These are phyloP conservation scores for Scaptodrosophila lebanonensis DNA, from an alignment of 1,140 invertebrate genomes.

Conservation along the genomic window DNA sequence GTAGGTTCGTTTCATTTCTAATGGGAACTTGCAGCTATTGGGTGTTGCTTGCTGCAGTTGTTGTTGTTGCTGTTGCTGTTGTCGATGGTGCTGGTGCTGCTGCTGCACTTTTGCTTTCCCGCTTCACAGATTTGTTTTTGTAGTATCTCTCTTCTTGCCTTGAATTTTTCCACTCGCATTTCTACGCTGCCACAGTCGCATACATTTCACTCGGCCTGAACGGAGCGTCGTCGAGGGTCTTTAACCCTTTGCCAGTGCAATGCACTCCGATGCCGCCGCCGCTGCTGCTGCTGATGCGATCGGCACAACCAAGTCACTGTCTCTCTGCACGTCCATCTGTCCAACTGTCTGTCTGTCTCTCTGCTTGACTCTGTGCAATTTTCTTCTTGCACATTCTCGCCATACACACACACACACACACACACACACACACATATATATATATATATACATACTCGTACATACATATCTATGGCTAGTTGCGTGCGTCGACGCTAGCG, in stretches of 20 bases:
- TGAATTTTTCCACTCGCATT: conserved; percentile 68
- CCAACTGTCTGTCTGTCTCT: not conserved
- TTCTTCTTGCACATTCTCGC: conserved; percentile 57
- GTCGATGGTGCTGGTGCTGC: conserved; percentile 29
- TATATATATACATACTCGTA: conserved; percentile 12
- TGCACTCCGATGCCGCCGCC: conserved; percentile 50
- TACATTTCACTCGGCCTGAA: conserved; percentile 7
- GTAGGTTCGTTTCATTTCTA: conserved; percentile 58
- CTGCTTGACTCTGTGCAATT: conserved; percentile 48
- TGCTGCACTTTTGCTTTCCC: conserved; percentile 72
- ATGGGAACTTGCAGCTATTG: too few species aligned
- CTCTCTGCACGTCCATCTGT: conserved; percentile 4
- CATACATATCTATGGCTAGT: conserved; percentile 58
- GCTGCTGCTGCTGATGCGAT: conserved; percentile 14
- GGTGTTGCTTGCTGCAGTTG: too few species aligned
- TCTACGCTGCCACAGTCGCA: conserved; percentile 29
- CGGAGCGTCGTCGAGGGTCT: conserved; percentile 56
- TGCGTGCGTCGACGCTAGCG: conserved; percentile 56
- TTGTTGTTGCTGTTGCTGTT: conserved; percentile 43
- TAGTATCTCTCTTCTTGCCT: conserved; percentile 38
- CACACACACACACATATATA: conserved; percentile 15
- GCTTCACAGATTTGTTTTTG: conserved; percentile 55
- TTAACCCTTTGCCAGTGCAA: conserved; percentile 75
- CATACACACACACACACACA: conserved; percentile 8
- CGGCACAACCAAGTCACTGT: conserved; percentile 30